Percentiles rank a stretch among this genome's conserved stretches.
Conservation (phyloP, 2,113 vertebrate genomes). For the Chaetodon trifascialis region DNA sequence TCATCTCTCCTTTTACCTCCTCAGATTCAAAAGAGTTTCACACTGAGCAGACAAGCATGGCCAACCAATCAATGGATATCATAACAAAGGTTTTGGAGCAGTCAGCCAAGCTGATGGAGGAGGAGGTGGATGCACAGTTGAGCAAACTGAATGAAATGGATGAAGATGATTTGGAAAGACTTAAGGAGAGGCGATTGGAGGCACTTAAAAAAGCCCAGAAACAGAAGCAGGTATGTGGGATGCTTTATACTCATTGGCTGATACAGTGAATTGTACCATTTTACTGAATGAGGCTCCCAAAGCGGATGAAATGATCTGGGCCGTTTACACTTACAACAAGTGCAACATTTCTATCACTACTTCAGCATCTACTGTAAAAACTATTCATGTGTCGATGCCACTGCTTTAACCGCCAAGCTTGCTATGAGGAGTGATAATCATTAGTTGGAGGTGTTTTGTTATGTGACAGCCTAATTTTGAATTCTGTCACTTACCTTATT, state of each 20-base stretch:
- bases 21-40: conserved; percentile 7
- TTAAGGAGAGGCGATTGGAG: conserved; percentile 93
- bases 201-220: conserved; percentile 94
- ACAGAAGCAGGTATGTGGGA: conserved; percentile 92
- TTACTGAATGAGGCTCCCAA: neutral
- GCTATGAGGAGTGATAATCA: neutral
- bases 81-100: conserved; percentile 92
- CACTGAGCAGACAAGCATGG: conserved; percentile 82
- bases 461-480: neutral
- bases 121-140: conserved; percentile 92
- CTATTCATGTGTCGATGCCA: neutral
- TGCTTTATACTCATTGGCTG: neutral
- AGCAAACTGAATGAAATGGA: conserved; percentile 92
- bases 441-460: neutral
- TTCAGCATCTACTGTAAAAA: neutral
- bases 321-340: neutral
- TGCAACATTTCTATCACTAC: neutral
- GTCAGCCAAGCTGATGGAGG: conserved; percentile 90
- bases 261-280: neutral
- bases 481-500: neutral
- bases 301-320: neutral
- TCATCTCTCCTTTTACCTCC: neutral
- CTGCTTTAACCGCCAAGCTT: neutral
- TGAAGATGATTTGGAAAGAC: conserved; percentile 92
- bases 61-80: conserved; percentile 87